Percentiles rank a stretch among this genome's conserved stretches.
Evolutionary conservation across 37 sponge, comb jelly and placozoan genomes (phyloP).

Genomic region (Cliona cf. orientalis): DNA sequence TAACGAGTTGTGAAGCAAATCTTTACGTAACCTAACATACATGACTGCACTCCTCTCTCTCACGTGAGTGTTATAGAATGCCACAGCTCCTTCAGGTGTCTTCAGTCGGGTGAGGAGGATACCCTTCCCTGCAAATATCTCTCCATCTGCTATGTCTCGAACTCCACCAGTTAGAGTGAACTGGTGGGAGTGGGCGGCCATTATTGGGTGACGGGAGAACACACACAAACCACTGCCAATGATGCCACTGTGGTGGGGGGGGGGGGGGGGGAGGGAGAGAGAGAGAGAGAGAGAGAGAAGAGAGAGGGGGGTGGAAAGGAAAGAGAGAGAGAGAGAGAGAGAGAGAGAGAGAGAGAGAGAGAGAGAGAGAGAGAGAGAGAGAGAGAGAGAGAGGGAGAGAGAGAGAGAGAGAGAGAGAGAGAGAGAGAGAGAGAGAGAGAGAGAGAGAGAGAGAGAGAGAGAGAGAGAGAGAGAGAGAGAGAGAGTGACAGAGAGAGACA

Average conservation of each 20-base stretch:
- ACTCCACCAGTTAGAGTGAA: constrained; percentile 41
- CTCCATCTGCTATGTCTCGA: constrained; percentile 50
- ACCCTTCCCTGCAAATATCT: constrained; percentile 78
- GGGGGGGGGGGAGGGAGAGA: neutral
- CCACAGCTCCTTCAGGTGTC: constrained; percentile 49
- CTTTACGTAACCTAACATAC: neutral
- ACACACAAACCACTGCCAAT: constrained; percentile 85
- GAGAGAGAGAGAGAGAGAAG: neutral
- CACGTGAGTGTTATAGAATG: constrained; percentile 77
- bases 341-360: neutral
- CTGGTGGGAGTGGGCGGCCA: constrained; percentile 30
- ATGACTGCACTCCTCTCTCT: too few relatives aligned
- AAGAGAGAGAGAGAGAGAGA: constrained; percentile 2
- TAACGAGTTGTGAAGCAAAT: neutral
- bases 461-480: constrained; percentile 2
- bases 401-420: constrained; percentile 21
- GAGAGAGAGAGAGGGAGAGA: constrained; percentile 6
- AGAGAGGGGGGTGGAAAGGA: neutral
- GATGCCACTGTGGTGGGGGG: constrained; percentile 75
- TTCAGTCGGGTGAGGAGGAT: constrained; percentile 33
- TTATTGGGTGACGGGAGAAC: constrained; percentile 75
- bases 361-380: neutral
- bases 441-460: constrained; percentile 1
- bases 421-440: constrained; percentile 17
- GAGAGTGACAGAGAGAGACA: constrained; percentile 16